Conservation (phyloP, 1,140 invertebrate species). For the Aphelinus certus region DNA sequence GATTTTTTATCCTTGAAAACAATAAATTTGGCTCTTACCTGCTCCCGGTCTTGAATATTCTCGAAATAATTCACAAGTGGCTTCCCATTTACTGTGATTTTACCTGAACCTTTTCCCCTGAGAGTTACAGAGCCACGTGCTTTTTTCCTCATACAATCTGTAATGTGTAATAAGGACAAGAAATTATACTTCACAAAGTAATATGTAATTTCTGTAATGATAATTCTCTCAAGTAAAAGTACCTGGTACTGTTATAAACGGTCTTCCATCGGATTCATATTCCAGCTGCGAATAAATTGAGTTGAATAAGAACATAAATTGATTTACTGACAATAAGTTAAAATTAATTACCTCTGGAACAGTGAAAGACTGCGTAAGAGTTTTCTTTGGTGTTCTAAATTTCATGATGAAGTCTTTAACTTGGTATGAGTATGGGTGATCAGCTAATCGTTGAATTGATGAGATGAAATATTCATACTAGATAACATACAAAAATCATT, state of each 20-base stretch:
- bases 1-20: background rate
- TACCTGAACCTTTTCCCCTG: conserved; percentile 80
- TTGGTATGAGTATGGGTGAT: conserved; percentile 77
- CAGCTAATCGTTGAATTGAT: conserved; percentile 75
- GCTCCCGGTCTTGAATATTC: conserved; percentile 75
- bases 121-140: conserved; percentile 75
- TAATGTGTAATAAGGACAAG: conserved; percentile 45
- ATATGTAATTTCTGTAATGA: background rate
- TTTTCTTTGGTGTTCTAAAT: conserved; percentile 70
- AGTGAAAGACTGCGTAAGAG: conserved; percentile 66
- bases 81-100: conserved; percentile 83
- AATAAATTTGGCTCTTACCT: conserved; percentile 67
- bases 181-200: conserved; percentile 11
- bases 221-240: background rate
- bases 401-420: conserved; percentile 77
- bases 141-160: conserved; percentile 79
- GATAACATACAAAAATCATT: conserved; percentile 44
- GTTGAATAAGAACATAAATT: no score
- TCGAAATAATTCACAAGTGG: conserved; percentile 70
- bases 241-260: conserved; percentile 38
- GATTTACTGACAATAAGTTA: background rate
- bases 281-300: conserved; percentile 32
- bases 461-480: conserved; percentile 79
- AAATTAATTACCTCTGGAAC: conserved; percentile 61
- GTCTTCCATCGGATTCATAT: conserved; percentile 25